Evolutionary conservation across 2,888 invertebrate genomes (phyloP), one percentile per base, ranked within the genome.

Genomic region (Bellardia pandia): DNA sequence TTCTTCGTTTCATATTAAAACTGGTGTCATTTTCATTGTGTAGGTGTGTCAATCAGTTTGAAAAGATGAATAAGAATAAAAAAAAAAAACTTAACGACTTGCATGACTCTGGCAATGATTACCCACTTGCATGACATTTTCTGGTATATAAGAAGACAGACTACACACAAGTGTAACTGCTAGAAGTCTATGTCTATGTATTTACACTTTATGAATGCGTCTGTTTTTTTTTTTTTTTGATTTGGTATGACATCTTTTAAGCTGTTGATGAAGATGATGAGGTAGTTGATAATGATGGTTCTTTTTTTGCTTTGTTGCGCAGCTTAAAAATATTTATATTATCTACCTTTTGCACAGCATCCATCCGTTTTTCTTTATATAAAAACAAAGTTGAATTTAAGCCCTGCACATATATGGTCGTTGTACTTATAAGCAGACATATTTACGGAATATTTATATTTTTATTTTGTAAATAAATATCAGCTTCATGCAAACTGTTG

Each of bases 21-120:
- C 37, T 23, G 33, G 76, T 81, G 72, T 64, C 58, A 69, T 68
- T 83, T 78, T 64, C 14, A 9, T 64, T 66, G 66, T 71, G 51
- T 83, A 86, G 86, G 80, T 84, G 86, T 80, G 79, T 68, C 80
- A 84, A 72, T 80, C 76, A 84, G 11, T 58, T 76, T 79, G 33
- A 58, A 56, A 64, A 64, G 37, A 72, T 13, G 37, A 11, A 42
- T 23, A 23, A 23, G 23, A 23, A 23, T 23, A 23, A 6, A 16
- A 9, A 42, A 16, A 79, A 75, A 62, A 37, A 51, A 45, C 58
- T 75, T 79, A 78, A 64, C 48, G 48, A 76, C 11, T 64, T 56
- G 40, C 14, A 75, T 78, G 64, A 75, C 69, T 78, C 68, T 75
- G 75, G 37, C 72, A 76, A 75, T 75, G 75, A 79, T 78, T 75